These are phyloP conservation scores for Octodon degus DNA, from an alignment of 2,113 vertebrate species.

Conservation along the genomic window DNA sequence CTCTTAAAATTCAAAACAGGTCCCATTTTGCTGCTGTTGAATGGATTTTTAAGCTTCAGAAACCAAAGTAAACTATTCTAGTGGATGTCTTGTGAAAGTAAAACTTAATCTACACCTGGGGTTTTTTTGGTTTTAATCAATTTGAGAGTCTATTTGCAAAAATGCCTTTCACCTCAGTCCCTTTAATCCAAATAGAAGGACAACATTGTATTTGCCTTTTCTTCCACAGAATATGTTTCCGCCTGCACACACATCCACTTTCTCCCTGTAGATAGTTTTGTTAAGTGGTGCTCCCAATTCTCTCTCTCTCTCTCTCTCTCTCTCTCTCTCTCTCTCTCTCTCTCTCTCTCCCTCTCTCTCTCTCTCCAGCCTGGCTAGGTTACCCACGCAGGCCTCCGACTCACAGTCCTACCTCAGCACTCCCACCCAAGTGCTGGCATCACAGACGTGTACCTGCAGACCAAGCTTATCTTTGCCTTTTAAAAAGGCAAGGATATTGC, in stretches of 20 bases:
- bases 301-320: not conserved
- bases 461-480: conserved; percentile 13
- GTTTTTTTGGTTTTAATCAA: conserved; percentile 7
- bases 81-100: not conserved
- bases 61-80: conserved; percentile 10
- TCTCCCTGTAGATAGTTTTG: not conserved
- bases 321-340: not conserved
- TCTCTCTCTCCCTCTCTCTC: not conserved
- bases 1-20: not conserved
- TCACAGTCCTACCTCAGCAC: not conserved
- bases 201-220: not conserved
- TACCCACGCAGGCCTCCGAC: not conserved
- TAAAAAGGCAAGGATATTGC: not conserved
- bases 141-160: conserved; percentile 59
- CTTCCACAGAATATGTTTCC: not conserved
- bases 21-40: not conserved
- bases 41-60: not conserved
- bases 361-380: not conserved
- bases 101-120: not conserved
- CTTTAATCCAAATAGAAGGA: conserved; percentile 17
- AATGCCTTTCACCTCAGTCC: not conserved
- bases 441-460: too few species aligned
- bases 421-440: not conserved
- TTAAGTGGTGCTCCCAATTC: not conserved
- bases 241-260: not conserved